These are phyloP conservation scores for Rachycentron canadum DNA, from an alignment of 2,797 vertebrate species.

Conservation along the genomic window DNA sequence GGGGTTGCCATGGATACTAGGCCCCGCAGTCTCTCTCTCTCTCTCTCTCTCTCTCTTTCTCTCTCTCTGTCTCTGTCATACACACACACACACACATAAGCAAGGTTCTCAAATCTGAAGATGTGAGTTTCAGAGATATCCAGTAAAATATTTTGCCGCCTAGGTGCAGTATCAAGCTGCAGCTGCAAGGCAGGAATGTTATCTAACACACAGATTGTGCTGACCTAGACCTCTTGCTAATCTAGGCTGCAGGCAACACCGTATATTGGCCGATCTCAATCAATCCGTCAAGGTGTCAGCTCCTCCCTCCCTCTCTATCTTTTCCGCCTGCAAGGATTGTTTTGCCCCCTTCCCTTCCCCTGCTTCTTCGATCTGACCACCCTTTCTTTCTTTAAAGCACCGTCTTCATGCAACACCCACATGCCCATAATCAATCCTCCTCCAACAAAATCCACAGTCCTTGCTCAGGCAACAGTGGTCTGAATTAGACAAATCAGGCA, in stretches of 20 bases:
- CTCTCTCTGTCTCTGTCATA: slow-evolving; percentile 1
- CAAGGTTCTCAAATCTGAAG: slow-evolving; percentile 55
- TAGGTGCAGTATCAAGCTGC: slow-evolving; percentile 65
- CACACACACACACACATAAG: slow-evolving; percentile 13
- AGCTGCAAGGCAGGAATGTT: slow-evolving; percentile 71
- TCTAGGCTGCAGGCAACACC: slow-evolving; percentile 75
- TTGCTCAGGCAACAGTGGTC: background rate
- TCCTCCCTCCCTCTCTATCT: slow-evolving; percentile 54
- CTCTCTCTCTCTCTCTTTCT: background rate
- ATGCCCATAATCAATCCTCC: background rate
- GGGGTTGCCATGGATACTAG: slow-evolving; percentile 82
- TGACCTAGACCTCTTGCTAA: slow-evolving; percentile 80
- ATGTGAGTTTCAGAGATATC: slow-evolving; percentile 66
- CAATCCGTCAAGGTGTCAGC: slow-evolving; percentile 81
- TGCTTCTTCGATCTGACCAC: slow-evolving; percentile 36
- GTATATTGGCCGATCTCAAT: slow-evolving; percentile 78
- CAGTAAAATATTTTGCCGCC: slow-evolving; percentile 47
- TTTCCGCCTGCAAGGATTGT: slow-evolving; percentile 34
- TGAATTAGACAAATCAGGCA: background rate
- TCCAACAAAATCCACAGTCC: background rate
- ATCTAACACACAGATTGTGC: slow-evolving; percentile 79
- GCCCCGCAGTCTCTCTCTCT: slow-evolving; percentile 57
- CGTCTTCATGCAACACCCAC: background rate
- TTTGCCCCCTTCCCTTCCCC: background rate
- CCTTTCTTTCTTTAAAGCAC: slow-evolving; percentile 29